Conservation (phyloP, 2,797 vertebrate species). For the Lithobates sylvaticus region DNA sequence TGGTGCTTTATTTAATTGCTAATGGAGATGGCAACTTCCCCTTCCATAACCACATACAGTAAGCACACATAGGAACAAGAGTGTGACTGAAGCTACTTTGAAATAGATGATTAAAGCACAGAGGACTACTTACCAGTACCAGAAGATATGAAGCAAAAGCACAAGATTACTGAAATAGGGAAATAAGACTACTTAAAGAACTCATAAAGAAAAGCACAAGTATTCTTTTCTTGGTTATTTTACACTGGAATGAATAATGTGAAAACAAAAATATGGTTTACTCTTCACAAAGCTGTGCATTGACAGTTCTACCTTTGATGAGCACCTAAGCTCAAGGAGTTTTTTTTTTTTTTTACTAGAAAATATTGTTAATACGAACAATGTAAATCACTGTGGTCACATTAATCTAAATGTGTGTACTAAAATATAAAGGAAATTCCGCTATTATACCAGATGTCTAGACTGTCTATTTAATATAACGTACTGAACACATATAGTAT, state of each 20-base stretch:
- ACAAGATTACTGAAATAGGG: constrained; percentile 5
- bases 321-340: not conserved
- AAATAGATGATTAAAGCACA: constrained; percentile 1
- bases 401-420: constrained; percentile 18
- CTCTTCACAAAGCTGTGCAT: constrained; percentile 16
- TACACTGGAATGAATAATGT: constrained; percentile 12
- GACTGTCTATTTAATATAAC: constrained; percentile 16
- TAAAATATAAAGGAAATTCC: constrained; percentile 20
- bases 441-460: constrained; percentile 15
- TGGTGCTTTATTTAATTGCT: not conserved
- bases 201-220: constrained; percentile 45
- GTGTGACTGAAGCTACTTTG: not conserved
- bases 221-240: not conserved
- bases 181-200: not conserved
- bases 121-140: not conserved
- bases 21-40: not conserved
- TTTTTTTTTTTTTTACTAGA: constrained; percentile 8
- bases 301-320: constrained; percentile 13
- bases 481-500: constrained; percentile 38
- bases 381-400: constrained; percentile 52
- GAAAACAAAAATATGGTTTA: constrained; percentile 2
- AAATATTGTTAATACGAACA: constrained; percentile 31
- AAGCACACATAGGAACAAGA: not conserved
- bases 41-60: not conserved
- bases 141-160: constrained; percentile 3